Evolutionary conservation across 2,888 invertebrate species (phyloP), one percentile per base, ranked within the genome.

Genomic region (Drosophila kambysellisi): DNA sequence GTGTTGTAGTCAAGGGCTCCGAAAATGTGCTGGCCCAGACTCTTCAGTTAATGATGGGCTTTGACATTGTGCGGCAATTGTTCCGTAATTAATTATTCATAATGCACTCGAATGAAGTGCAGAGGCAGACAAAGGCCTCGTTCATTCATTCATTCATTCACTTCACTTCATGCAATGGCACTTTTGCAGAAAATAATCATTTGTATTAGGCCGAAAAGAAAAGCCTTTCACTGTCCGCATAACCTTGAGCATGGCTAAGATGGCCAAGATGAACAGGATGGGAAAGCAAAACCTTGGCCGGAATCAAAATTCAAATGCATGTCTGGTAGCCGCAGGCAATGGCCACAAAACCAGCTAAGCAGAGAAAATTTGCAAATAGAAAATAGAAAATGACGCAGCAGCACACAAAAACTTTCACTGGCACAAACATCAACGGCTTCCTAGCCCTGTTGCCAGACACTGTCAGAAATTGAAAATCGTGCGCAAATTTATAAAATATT

Each of bases 401-500:
- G 50, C 41, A 51, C 12, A 51, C 12, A 52, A 46, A 57, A 71
- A 73, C 77, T 77, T 77, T 77, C 81, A 80, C 81, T 76, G 41
- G 9, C 54, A 58, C 39, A 57, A 56, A 39, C 52, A 17, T 54
- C 25, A 41, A 25, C 58, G 51, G 30, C 12, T 30, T 50, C 48
- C 54, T 29, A 51, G 65, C 56, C 62, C 30, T 59, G 58, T 52
- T 79, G 65, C 66, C 73, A 58, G 48, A 25, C 48, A 30, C 37
- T 35, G 62, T 33, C 80, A 60, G 58, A 86, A 83, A 90, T 90
- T 70, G 86, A 83, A 74, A 88, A 86, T 90, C 90, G 89, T 88
- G 87, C 87, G 32, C 73, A 59, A 88, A 88, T 86, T 88, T 77
- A 89, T 89, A 79, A 88, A 87, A 69, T 88, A 88, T 83, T 88